Conservation (phyloP, 2,888 invertebrate species). For the Andrena hattorfiana region DNA sequence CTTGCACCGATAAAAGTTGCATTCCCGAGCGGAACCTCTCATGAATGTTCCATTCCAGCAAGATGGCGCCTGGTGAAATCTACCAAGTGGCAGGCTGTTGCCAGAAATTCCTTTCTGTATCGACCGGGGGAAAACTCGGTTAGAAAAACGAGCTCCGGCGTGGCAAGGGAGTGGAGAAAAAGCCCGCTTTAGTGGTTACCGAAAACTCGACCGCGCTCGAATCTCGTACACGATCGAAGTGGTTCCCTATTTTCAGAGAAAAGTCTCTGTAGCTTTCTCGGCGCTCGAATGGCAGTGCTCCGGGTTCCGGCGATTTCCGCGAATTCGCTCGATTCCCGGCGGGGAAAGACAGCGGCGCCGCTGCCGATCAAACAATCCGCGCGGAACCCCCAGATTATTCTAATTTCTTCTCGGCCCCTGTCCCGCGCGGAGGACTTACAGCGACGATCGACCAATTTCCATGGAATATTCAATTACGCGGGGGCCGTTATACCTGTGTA, state of each 20-base stretch:
- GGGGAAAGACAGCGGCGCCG: too few species aligned
- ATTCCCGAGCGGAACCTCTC: constrained; percentile 66
- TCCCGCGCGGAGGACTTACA: not conserved
- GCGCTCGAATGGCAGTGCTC: not conserved
- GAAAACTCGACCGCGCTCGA: not conserved
- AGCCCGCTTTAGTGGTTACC: constrained; percentile 10
- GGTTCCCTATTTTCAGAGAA: not conserved
- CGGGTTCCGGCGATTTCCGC: not conserved
- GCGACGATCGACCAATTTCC: not conserved
- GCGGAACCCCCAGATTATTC: not conserved
- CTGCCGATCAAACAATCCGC: not conserved
- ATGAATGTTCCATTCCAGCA: constrained; percentile 72
- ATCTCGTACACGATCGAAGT: constrained; percentile 4
- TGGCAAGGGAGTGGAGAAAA: not conserved
- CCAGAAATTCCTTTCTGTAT: constrained; percentile 38
- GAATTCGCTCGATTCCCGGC: not conserved
- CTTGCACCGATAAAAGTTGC: constrained; percentile 75
- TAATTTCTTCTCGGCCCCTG: not conserved
- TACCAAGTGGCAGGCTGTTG: constrained; percentile 26
- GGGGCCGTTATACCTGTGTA: not conserved
- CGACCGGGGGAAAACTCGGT: not conserved
- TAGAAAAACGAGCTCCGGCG: not conserved
- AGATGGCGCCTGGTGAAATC: constrained; percentile 51
- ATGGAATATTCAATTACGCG: not conserved
- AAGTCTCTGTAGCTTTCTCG: not conserved